Base-by-base conservation (phyloP, 2,113 vertebrate species). In the Tetraodon nigroviridis region DNA sequence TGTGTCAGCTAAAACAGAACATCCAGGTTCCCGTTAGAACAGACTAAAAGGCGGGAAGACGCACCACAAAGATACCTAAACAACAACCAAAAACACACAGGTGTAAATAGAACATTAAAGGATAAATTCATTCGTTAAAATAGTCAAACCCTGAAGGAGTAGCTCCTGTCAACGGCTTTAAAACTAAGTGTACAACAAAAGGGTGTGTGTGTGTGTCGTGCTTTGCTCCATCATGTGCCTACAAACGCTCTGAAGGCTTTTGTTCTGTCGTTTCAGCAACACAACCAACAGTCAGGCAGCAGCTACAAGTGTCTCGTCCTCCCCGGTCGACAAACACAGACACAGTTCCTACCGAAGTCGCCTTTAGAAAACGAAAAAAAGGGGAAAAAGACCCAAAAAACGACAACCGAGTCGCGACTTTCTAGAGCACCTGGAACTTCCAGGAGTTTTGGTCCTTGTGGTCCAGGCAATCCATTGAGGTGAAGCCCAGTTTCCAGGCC, bases 381-480 rank as follows among this genome's bases (percentile, higher is more conserved):
- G n/a, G n/a, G n/a, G n/a, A n/a, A n/a, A n/a, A n/a, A n/a, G n/a
- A n/a, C n/a, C n/a, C n/a, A n/a, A n/a, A n/a, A n/a, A n/a, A n/a
- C n/a, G n/a, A n/a, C n/a, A n/a, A n/a, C n/a, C n/a, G n/a, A n/a
- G n/a, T n/a, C n/a, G n/a, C 21, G 3, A 1, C 61, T 59, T 24
- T 57, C 71, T 91, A 94, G 84, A 94, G 91, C 62, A 93, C 92
- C 84, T 93, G 93, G 86, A 94, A 94, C 69, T 94, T 93, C 91
- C 92, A 93, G 70, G 92, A 91, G 82, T 89, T 92, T 57, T 92
- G 92, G 53, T 93, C 92, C 78, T 93, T 93, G 87, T 93, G 93
- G 63, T 94, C 93, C 86, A 93, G 86, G 75, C 92, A 93, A 83
- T 94, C 93, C 64, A 92, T 85, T 15, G 91, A 84, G 49, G 87